A percentile compares a stretch with the other conserved stretches of the same genome.
Conservation (phyloP, 2,888 invertebrate species). For the Thyatira batis region DNA sequence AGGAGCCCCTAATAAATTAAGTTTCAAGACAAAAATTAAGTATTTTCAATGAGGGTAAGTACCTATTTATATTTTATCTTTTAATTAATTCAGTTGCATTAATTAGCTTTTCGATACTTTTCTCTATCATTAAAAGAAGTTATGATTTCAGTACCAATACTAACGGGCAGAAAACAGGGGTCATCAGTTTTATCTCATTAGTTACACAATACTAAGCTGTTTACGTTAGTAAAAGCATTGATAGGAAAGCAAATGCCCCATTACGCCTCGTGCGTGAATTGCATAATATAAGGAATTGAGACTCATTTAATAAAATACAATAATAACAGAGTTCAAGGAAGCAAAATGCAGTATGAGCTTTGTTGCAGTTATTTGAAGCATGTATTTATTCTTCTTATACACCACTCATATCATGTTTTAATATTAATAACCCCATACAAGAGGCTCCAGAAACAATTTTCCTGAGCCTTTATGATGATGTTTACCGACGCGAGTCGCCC, state of each 20-base stretch:
- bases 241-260: background rate
- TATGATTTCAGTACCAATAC: background rate
- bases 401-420: slow-evolving; percentile 61
- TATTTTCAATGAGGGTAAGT: too few species aligned
- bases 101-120: too few species aligned
- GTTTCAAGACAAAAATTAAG: too few species aligned
- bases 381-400: slow-evolving; percentile 62
- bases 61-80: too few species aligned
- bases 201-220: background rate
- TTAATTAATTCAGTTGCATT: too few species aligned
- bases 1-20: too few species aligned
- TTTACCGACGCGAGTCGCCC: slow-evolving; percentile 60
- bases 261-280: background rate
- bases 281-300: background rate
- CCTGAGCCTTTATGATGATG: slow-evolving; percentile 68
- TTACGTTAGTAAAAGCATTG: background rate
- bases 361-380: slow-evolving; percentile 39
- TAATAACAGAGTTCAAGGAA: slow-evolving; percentile 20
- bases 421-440: slow-evolving; percentile 75
- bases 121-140: background rate
- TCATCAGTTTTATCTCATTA: background rate
- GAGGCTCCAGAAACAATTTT: slow-evolving; percentile 59
- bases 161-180: background rate
- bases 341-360: slow-evolving; percentile 46
- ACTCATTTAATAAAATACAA: background rate